These are phyloP conservation scores for Castor canadensis DNA, from an alignment of 2,113 vertebrate genomes.

Conservation along the genomic window DNA sequence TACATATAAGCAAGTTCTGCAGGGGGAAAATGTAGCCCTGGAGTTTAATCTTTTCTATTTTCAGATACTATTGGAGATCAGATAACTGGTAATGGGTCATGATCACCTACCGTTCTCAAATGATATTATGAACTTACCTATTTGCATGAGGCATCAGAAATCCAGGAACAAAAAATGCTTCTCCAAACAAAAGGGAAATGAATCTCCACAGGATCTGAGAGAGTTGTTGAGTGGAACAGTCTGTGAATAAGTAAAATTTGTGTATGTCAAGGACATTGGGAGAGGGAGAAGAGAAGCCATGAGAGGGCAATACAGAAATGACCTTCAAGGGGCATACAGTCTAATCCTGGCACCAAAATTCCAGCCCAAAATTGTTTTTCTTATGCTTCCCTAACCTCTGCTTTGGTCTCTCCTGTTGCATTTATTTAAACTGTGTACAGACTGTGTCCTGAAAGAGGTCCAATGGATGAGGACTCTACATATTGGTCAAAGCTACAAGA, in stretches of 20 bases:
- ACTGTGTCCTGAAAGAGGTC: not conserved
- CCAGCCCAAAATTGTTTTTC: not conserved
- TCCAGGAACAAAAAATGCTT: not conserved
- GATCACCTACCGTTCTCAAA: not conserved
- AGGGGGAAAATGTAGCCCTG: not conserved
- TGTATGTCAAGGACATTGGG: not conserved
- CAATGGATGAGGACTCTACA: not conserved
- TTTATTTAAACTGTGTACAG: not conserved
- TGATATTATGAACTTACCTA: slow-evolving; percentile 20
- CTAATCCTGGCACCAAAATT: not conserved
- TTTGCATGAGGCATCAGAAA: slow-evolving; percentile 33
- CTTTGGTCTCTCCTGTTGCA: not conserved
- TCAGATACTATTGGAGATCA: slow-evolving; percentile 22
- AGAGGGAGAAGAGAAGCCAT: not conserved
- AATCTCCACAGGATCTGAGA: not conserved
- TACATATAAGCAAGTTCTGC: not conserved
- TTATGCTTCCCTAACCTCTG: not conserved
- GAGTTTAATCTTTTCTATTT: slow-evolving; percentile 40
- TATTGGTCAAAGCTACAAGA: not conserved
- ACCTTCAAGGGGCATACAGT: not conserved
- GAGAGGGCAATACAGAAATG: not conserved
- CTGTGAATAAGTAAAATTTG: slow-evolving; percentile 12
- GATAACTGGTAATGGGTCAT: not conserved
- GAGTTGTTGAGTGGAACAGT: not conserved
- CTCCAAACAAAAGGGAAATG: not conserved